Evolutionary conservation across 2,797 vertebrate genomes (phyloP).

Genomic region (Lacerta viridis): DNA sequence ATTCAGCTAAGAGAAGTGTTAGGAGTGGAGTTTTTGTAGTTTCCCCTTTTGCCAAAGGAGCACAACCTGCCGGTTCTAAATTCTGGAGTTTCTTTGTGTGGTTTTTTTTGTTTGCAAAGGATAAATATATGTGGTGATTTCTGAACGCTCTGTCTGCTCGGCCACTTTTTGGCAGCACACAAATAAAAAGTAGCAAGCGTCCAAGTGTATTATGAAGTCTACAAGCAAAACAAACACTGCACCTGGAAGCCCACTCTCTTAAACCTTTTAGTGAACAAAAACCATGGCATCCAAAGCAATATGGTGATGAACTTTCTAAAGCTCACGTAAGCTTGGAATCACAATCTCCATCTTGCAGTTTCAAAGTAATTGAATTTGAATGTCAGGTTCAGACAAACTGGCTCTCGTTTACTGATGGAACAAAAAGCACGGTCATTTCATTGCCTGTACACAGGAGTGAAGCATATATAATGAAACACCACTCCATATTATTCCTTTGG

Average conservation of each 20-base stretch:
- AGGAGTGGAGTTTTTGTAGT: neutral
- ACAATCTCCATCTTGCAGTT: constrained; percentile 23
- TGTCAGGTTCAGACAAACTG: constrained; percentile 23
- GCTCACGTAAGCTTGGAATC: neutral
- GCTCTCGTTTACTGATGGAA: constrained; percentile 14
- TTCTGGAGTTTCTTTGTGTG: neutral
- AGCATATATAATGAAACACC: constrained; percentile 23
- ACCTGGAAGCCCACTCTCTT: neutral
- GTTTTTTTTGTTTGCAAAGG: neutral
- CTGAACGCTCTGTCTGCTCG: neutral
- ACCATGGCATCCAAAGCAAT: constrained; percentile 8
- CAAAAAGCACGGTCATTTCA: constrained; percentile 8
- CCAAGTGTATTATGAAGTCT: neutral
- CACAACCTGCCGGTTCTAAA: neutral
- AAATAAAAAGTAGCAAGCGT: constrained; percentile 7
- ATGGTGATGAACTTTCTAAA: constrained; percentile 24
- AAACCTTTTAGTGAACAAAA: constrained; percentile 25
- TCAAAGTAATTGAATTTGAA: constrained; percentile 39
- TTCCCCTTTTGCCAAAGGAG: neutral
- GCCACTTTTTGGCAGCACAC: neutral
- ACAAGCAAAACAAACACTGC: neutral
- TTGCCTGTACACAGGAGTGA: neutral
- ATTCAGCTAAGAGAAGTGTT: neutral
- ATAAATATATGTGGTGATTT: neutral
- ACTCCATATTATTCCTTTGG: constrained; percentile 6